These are phyloP conservation scores for Mohoua ochrocephala DNA, from an alignment of 2,113 vertebrate genomes.

Conservation along the genomic window DNA sequence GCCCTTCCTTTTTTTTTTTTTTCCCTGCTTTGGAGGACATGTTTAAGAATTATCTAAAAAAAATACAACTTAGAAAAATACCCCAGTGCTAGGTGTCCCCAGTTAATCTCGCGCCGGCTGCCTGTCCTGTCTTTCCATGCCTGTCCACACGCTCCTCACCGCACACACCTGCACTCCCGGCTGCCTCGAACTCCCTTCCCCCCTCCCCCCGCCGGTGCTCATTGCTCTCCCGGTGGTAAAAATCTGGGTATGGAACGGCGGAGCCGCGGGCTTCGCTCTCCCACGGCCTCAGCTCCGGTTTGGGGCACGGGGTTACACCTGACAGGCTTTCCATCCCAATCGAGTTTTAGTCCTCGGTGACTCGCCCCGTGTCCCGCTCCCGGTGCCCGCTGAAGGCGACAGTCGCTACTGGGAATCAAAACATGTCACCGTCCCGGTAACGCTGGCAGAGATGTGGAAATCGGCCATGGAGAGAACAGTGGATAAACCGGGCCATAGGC, in stretches of 20 bases:
- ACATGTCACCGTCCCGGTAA: not conserved
- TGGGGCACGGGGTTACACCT: not conserved
- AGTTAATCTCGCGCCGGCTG: accelerated
- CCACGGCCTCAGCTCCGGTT: accelerated
- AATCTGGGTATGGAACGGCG: accelerated
- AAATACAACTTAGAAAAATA: not conserved
- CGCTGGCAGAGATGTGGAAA: not conserved
- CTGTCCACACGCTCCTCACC: not conserved
- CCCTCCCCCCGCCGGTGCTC: too few species aligned
- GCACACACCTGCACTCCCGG: not conserved
- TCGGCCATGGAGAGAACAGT: not conserved
- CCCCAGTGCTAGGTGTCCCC: not conserved
- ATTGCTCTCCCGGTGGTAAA: accelerated
- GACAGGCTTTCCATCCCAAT: not conserved
- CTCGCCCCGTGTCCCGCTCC: not conserved
- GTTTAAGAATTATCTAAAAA: not conserved
- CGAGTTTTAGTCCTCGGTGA: not conserved
- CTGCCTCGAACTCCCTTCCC: not conserved
- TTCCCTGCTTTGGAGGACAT: not conserved
- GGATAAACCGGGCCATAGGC: not conserved
- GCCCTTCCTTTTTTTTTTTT: not conserved
- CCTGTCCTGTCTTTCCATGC: not conserved
- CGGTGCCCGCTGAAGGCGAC: not conserved
- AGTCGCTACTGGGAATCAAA: not conserved
- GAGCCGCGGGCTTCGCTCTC: not conserved